Base-by-base conservation (phyloP, 1,140 invertebrate genomes). In the Drosophila ogumai region DNA sequence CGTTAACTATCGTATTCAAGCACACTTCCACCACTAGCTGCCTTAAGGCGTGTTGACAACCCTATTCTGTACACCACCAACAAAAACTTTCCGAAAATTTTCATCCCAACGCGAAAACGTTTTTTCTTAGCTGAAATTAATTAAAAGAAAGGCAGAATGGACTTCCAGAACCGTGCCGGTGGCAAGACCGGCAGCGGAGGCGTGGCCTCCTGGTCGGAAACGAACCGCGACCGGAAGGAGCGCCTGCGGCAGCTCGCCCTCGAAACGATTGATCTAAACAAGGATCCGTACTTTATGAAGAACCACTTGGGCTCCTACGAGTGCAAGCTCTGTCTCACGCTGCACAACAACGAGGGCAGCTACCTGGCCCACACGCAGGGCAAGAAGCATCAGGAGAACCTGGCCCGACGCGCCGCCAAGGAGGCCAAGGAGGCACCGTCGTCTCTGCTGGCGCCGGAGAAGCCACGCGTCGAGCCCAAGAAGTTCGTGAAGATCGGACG, bases 311-410 rank as follows among this genome's bases (percentile, higher is more conserved):
- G 98, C 0, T 99, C 99, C 3, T 99, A 99, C 94, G 99, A 99
- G 93, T 99, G 99, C 93, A 99, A 99, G 94, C 93, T 99, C 0
- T 99, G 99, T 94, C 93, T 99, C 17, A 99, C 99, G 2, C 94
- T 99, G 13, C 99, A 99, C 92, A 99, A 99, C 90, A 99, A 99
- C 94, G 99, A 99, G 93, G 99, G 99, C 3, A 99, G 98, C 92
- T 99, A 99, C 92, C 94, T 99, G 81, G 99, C 99, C 13, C 99
- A 99, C 90, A 99, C 99, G 0, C 99, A 99, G 93, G 99, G 99
- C n/a, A 99, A 99, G 92, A 99, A 99, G 88, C 99, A 99, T 97
- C 99, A 99, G 93, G 97, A 98, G 1, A 99, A 99, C 94, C 94
- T 99, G 88, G 99, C 99, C 8, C 94, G 99, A 40, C 94, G 99